These are phyloP conservation scores for Hermatobates lingyangjiaoensis DNA, from an alignment of 1,140 invertebrate species.

Conservation along the genomic window DNA sequence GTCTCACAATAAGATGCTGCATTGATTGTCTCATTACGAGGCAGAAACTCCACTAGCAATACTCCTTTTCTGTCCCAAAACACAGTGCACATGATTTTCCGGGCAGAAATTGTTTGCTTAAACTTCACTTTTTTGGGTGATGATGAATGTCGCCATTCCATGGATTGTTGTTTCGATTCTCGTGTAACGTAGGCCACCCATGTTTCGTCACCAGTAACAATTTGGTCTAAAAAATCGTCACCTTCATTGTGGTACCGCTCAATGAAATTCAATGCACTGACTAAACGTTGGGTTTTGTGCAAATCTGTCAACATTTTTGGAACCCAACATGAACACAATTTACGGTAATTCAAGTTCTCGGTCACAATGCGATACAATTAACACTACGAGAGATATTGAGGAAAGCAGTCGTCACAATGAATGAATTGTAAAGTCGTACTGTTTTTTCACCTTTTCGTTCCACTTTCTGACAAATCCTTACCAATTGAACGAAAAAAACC, in stretches of 20 bases:
- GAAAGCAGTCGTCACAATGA: too few relatives aligned
- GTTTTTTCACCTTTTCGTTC: too few relatives aligned
- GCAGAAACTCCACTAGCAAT: constrained; percentile 18
- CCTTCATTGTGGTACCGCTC: constrained; percentile 11
- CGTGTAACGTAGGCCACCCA: constrained; percentile 12
- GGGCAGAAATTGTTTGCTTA: neutral
- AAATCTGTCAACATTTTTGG: neutral
- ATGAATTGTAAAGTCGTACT: too few relatives aligned
- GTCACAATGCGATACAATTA: too few relatives aligned
- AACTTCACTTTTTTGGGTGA: neutral
- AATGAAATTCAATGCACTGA: constrained; percentile 2
- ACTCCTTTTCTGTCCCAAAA: constrained; percentile 19
- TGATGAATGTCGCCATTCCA: constrained; percentile 2
- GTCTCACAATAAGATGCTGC: constrained; percentile 14
- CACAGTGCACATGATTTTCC: constrained; percentile 15
- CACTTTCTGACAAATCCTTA: too few relatives aligned
- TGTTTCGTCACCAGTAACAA: constrained; percentile 15
- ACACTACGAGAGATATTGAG: too few relatives aligned
- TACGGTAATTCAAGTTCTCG: neutral
- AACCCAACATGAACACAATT: neutral
- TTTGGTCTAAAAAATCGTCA: constrained; percentile 14
- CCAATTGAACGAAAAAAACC: too few relatives aligned
- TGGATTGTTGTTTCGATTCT: neutral
- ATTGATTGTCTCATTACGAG: constrained; percentile 17
- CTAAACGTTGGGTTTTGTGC: neutral